These are phyloP conservation scores for Drosophila bipectinata DNA, from an alignment of 1,140 invertebrate genomes.

Conservation along the genomic window DNA sequence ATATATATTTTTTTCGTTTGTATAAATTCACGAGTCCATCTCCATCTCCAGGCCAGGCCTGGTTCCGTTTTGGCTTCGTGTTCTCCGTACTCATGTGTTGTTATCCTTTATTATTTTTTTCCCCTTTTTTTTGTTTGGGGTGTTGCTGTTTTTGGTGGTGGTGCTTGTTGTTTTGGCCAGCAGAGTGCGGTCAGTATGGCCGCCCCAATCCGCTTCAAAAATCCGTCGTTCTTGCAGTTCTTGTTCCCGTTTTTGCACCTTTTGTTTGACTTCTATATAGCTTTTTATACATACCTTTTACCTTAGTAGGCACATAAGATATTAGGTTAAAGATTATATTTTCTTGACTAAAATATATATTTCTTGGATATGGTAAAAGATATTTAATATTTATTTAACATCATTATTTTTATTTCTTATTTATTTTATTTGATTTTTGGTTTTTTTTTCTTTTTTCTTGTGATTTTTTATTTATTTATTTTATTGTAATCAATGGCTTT, in stretches of 20 bases:
- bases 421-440: not conserved
- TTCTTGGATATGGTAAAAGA: too few species aligned
- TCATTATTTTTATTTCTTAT: too few species aligned
- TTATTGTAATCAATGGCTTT: too few species aligned
- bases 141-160: constrained; percentile 12
- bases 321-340: too few species aligned
- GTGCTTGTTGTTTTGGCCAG: constrained; percentile 52
- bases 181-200: constrained; percentile 47
- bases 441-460: too few species aligned
- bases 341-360: too few species aligned
- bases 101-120: constrained; percentile 8
- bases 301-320: too few species aligned
- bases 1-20: too few species aligned
- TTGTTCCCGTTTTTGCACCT: constrained; percentile 75
- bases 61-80: constrained; percentile 54
- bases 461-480: too few species aligned
- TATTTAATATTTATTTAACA: too few species aligned
- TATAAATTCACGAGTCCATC: constrained; percentile 16
- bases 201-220: constrained; percentile 19
- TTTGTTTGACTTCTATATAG: constrained; percentile 43
- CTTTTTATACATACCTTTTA: not conserved
- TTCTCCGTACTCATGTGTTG: constrained; percentile 25
- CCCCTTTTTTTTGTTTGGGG: constrained; percentile 3
- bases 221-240: constrained; percentile 53
- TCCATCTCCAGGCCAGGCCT: constrained; percentile 17